Conservation (phyloP, 1,140 invertebrate species). For the Lepidurus arcticus region DNA sequence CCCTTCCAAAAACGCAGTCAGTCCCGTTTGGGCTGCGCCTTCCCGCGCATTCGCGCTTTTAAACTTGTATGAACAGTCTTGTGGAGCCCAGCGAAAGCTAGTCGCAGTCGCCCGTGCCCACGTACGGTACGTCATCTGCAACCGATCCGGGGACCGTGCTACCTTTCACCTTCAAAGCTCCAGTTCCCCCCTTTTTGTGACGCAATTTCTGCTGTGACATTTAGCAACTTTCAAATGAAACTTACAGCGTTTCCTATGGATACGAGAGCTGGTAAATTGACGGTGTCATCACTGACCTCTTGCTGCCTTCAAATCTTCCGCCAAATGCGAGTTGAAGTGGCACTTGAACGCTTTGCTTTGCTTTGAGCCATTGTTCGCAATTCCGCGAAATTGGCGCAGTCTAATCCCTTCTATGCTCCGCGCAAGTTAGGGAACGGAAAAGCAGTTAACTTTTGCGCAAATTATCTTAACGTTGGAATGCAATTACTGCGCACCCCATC, state of each 20-base stretch:
- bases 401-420: no score
- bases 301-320: no score
- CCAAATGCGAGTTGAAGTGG: no score
- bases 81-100: constrained; percentile 3
- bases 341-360: no score
- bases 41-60: constrained; percentile 17
- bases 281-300: no score
- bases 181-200: not conserved
- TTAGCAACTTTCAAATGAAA: not conserved
- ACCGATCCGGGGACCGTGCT: not conserved
- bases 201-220: not conserved
- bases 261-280: no score
- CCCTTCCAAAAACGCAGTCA: not conserved
- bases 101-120: constrained; percentile 5
- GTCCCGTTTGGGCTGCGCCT: not conserved
- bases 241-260: no score
- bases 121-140: constrained; percentile 9
- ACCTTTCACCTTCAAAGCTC: not conserved
- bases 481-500: not conserved
- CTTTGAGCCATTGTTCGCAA: no score
- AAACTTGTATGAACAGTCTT: constrained; percentile 10
- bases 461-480: not conserved
- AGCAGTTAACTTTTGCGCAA: not conserved
- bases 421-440: no score
- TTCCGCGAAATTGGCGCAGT: no score